Percentiles rank a stretch among this genome's conserved stretches.
Evolutionary conservation across 2,113 vertebrate species (phyloP).

Genomic region (Anser cygnoides): DNA sequence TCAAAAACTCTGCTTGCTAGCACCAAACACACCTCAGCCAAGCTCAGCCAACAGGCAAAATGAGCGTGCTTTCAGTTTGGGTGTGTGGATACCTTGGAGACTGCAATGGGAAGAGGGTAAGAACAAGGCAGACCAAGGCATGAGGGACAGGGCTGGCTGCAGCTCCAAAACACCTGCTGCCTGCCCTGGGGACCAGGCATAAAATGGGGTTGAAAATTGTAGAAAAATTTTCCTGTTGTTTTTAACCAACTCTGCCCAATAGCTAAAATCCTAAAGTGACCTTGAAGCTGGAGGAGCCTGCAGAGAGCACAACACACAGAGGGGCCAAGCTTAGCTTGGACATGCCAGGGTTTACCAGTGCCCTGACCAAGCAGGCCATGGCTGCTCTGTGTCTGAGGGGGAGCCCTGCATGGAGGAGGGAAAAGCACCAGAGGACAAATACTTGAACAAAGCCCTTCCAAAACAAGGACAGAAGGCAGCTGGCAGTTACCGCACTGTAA

Average conservation of each 20-base stretch:
- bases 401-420: neutral
- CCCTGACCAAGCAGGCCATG: neutral
- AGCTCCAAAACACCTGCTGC: neutral
- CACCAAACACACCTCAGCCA: accelerated
- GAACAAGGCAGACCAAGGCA: accelerated
- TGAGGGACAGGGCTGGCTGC: neutral
- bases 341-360: neutral
- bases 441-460: neutral
- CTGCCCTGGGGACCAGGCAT: neutral
- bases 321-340: neutral
- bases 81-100: neutral
- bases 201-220: too few species aligned
- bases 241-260: neutral
- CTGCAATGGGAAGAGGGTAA: neutral
- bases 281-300: neutral
- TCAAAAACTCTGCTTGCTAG: neutral
- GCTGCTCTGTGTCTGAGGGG: neutral
- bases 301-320: neutral
- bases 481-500: neutral
- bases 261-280: neutral
- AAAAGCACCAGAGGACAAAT: neutral
- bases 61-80: accelerated
- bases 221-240: neutral
- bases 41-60: neutral
- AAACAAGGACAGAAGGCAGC: neutral